A percentile compares a stretch with the other conserved stretches of the same genome.
Evolutionary conservation across 2,888 invertebrate genomes (phyloP).

Genomic region (Rutpela maculata): DNA sequence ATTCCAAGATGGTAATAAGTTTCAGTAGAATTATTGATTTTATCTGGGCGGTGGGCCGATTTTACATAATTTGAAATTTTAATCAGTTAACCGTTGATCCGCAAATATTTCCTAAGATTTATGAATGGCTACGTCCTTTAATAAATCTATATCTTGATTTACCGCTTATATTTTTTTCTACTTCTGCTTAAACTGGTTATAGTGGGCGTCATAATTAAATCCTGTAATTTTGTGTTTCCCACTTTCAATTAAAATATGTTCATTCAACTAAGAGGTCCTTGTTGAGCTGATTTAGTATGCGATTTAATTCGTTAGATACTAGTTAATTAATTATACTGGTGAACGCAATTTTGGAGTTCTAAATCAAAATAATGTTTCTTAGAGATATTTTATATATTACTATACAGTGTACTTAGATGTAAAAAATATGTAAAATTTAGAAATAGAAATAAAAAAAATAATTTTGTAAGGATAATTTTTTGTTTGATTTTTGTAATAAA

Average conservation of each 20-base stretch:
- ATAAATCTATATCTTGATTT: constrained; percentile 27
- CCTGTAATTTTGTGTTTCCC: not conserved
- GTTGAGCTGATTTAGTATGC: no score
- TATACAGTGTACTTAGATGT: no score
- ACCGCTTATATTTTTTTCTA: constrained; percentile 16
- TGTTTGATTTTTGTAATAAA: no score
- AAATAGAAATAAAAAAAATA: no score
- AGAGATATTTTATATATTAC: no score
- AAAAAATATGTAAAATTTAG: no score
- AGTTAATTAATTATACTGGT: no score
- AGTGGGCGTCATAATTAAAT: constrained; percentile 15
- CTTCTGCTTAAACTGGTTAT: not conserved
- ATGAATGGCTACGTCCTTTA: constrained; percentile 23
- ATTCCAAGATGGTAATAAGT: constrained; percentile 21
- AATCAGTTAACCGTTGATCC: constrained; percentile 24
- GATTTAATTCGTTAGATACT: no score
- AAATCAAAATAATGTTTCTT: no score
- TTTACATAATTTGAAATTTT: constrained; percentile 39
- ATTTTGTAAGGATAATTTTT: no score
- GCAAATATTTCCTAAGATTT: constrained; percentile 10
- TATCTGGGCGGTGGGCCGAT: constrained; percentile 27
- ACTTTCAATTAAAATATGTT: not conserved
- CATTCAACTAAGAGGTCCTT: not conserved
- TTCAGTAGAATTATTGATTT: constrained; percentile 22
- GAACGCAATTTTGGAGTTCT: no score